Evolutionary conservation across 2,797 vertebrate genomes (phyloP).

Genomic region (Myotis daubentonii): DNA sequence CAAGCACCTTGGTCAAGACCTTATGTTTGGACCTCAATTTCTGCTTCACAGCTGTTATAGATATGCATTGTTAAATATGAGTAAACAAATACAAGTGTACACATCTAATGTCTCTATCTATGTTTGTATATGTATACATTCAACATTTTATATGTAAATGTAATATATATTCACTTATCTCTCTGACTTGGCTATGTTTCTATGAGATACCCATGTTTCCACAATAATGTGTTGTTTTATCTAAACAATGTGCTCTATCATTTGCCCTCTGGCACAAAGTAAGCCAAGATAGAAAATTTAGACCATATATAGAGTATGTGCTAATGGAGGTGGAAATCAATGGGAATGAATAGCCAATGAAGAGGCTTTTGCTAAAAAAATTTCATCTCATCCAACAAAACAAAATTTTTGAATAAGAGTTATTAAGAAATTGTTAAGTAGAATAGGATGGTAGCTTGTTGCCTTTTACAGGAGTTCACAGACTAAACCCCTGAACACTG

Average conservation of each 20-base stretch:
- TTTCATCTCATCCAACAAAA: not conserved
- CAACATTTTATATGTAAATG: not conserved
- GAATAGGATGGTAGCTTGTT: not conserved
- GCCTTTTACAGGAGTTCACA: not conserved
- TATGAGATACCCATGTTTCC: not conserved
- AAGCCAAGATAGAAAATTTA: not conserved
- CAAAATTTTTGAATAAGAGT: not conserved
- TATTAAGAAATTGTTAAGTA: not conserved
- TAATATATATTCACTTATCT: not conserved
- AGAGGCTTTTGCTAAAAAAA: not conserved
- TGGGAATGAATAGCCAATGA: not conserved
- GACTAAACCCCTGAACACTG: not conserved
- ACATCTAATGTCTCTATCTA: not conserved
- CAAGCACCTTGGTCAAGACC: not conserved
- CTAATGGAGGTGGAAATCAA: not conserved
- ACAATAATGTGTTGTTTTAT: conserved; percentile 8
- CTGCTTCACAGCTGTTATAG: not conserved
- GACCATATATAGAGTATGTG: not conserved
- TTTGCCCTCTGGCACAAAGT: not conserved
- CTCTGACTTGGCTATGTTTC: conserved; percentile 2
- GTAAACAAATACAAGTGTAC: not conserved
- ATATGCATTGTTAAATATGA: not conserved
- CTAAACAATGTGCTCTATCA: not conserved
- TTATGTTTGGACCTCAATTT: not conserved
- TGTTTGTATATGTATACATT: not conserved